Conservation (phyloP, 2,113 vertebrate genomes). For the Sphyrna mokarran region DNA sequence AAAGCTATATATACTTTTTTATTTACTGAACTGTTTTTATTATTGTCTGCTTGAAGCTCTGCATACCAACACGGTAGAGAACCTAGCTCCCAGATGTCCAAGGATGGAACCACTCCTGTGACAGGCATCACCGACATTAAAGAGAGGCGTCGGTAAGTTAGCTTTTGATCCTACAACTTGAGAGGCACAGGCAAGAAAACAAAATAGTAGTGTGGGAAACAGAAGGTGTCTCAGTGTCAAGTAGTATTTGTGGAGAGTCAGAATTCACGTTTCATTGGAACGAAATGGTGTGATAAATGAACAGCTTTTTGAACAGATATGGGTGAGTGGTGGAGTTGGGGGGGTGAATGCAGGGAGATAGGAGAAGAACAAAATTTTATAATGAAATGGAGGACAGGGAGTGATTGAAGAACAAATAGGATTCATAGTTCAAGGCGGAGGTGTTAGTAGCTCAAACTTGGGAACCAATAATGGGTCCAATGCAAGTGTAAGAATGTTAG, state of each 20-base stretch:
- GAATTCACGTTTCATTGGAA: neutral
- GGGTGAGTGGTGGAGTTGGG: neutral
- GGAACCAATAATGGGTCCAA: neutral
- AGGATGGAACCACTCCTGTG: neutral
- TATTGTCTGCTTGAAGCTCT: neutral
- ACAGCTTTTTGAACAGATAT: neutral
- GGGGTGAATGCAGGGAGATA: neutral
- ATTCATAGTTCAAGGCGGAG: neutral
- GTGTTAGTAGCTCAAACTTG: neutral
- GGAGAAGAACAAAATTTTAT: neutral
- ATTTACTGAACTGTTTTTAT: neutral
- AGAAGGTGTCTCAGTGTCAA: neutral
- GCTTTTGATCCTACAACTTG: neutral
- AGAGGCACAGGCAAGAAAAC: neutral
- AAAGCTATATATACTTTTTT: neutral
- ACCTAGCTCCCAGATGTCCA: neutral
- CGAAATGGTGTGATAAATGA: neutral
- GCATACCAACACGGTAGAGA: neutral
- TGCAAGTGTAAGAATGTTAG: neutral
- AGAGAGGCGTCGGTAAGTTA: conserved; percentile 28
- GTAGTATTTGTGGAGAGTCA: neutral
- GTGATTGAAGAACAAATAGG: neutral
- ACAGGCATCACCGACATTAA: neutral
- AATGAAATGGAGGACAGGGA: neutral
- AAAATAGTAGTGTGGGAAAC: neutral